Base-by-base conservation (phyloP, 2,888 invertebrate genomes). In the Cloeon dipterum region DNA sequence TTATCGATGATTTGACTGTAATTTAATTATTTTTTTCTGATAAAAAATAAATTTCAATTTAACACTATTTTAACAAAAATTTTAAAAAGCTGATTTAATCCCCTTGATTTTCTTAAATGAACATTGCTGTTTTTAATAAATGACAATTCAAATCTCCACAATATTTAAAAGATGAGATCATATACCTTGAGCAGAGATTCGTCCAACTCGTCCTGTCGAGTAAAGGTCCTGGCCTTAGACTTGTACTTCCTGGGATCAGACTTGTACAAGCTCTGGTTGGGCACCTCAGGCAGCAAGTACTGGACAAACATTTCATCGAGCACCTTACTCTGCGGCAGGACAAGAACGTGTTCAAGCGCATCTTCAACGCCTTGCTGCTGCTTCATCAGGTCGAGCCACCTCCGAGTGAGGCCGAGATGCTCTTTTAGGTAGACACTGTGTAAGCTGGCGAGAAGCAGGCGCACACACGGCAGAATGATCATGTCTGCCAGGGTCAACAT, bases 401-500 rank as follows among this genome's bases (percentile, higher is more conserved):
- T 62, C 34, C 55, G 52, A 10, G 69, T 68, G 8, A 70, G 52
- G 4, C 79, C 78, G 42, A 81, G 54, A 32, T 62, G 43, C 20
- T 55, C 45, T 45, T 53, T 43, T 43, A 66, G 50, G 19, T 42
- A 43, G 20, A 45, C 42, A 25, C 44, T 37, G 0, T 56, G 56
- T 36, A 68, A 57, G 23, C 57, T 53, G 42, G 62, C 53, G 20
- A 72, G 57, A 35, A 77, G 54, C 20, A 77, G 57, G 42, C 68
- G 59, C 47, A 76, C 64, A 47, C 74, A 71, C 2, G 79, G 72
- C 46, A 74, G 70, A 39, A 91, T 61, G 40, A 89, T 67, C 26
- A 86, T 52, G 56, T 91, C 91, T 3, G 88, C 74, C 45, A 91
- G 57, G 1, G 85, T 83, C 48, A 88, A 65, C 43, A 65, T 68